Base-by-base conservation (phyloP, 2,113 vertebrate species). In the Lanius collurio region DNA sequence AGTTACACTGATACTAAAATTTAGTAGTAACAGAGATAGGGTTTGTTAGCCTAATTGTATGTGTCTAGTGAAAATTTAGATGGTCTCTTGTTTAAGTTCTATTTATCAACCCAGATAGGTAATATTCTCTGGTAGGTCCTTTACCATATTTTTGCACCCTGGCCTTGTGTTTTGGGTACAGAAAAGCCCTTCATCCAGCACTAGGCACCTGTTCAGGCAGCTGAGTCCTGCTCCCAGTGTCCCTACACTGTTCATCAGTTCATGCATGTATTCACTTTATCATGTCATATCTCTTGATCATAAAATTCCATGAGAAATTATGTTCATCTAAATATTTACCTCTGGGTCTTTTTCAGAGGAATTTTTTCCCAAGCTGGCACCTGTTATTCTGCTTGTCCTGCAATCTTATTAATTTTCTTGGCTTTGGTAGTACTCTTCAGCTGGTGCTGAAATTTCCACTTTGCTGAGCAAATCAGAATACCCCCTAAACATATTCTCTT, bases 371-470 rank as follows among this genome's bases (percentile, higher is more conserved):
- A 55, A 33, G 37, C 20, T 73, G 89, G 42, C 62, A 89, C 70
- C 41, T 96, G 62, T 35, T 91, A 53, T 69, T 55, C 42, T 91
- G 15, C 30, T 85, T 74, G 59, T 96, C 62, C 63, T 83, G 57
- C 21, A 52, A 46, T 63, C 39, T 81, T 47, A 76, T 11, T 88
- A 5, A 52, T 86, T 93, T 95, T 62, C 82, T 85, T 94, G 55
- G 35, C 22, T 91, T 88, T 63, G 52, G 24, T 68, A 63, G 53
- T 53, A 82, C n/a, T 69, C 28, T 90, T 92, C 46, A 65, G 76
- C 59, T 92, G 83, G 68, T 95, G 83, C 35, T 91, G 81, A 91
- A 94, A 76, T 84, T 95, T 89, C 83, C 65, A 46, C 57, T 94
- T 89, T 92, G 56, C 47, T 83, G 81, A 91, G 23, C 57, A 95